Percentiles rank a stretch among this genome's conserved stretches.
phyloP scores from a whole-genome alignment of 2,888 invertebrate species.

The Latrodectus elegans region DNA sequence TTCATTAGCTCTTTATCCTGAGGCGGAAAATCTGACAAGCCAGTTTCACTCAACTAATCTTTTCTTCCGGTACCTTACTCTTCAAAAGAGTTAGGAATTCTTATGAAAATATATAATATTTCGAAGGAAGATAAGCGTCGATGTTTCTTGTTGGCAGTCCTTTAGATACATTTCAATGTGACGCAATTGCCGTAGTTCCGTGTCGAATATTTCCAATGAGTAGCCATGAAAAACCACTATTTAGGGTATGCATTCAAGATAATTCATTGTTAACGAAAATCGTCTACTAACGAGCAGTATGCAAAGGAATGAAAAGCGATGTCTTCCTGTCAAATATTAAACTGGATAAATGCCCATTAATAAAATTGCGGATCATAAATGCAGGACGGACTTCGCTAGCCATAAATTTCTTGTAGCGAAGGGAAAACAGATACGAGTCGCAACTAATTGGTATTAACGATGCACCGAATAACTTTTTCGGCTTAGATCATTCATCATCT shows the following conservation, averaged over 20 bases:
- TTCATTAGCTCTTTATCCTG: no score
- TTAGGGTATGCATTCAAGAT: background rate
- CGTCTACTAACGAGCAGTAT: background rate
- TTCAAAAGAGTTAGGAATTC: no score
- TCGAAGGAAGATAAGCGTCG: no score
- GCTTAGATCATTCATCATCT: constrained; percentile 19
- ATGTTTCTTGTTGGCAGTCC: no score
- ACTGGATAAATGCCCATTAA: constrained; percentile 30
- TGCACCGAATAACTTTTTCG: constrained; percentile 37
- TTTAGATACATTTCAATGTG: no score
- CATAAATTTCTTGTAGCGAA: constrained; percentile 32
- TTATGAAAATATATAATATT: no score
- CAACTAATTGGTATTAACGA: constrained; percentile 46
- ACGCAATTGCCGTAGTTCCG: no score
- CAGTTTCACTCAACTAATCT: no score
- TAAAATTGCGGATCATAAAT: constrained; percentile 40
- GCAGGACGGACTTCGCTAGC: constrained; percentile 11
- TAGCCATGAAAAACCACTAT: background rate
- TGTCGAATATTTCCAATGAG: no score
- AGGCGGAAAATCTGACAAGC: no score
- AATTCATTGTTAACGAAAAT: constrained; percentile 10
- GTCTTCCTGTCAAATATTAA: constrained; percentile 19
- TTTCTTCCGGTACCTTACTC: no score
- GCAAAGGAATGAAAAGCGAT: constrained; percentile 12
- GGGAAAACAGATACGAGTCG: constrained; percentile 29